These are phyloP conservation scores for Hylaea fasciaria DNA, from an alignment of 2,888 invertebrate genomes.

Conservation along the genomic window DNA sequence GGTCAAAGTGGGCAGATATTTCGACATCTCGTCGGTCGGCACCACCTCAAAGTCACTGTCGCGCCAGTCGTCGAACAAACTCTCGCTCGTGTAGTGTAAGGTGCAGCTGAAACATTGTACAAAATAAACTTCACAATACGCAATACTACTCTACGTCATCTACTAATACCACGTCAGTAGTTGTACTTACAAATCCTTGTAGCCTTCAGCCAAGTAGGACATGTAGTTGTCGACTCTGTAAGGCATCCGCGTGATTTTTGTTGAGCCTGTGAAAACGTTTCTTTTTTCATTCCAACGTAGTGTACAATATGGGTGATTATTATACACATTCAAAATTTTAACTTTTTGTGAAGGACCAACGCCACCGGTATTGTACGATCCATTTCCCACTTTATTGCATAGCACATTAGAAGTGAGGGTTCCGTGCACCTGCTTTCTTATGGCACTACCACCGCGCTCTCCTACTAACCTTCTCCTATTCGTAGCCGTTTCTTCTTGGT, in stretches of 20 bases:
- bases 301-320: neutral
- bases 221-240: conserved; percentile 52
- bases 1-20: conserved; percentile 82
- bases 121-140: neutral
- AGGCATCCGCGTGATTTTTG: conserved; percentile 53
- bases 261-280: conserved; percentile 41
- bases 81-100: conserved; percentile 55
- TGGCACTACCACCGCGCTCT: too few relatives aligned
- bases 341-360: too few relatives aligned
- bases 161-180: too few relatives aligned
- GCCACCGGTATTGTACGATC: too few relatives aligned
- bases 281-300: too few relatives aligned
- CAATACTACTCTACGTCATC: too few relatives aligned
- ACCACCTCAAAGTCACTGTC: conserved; percentile 65
- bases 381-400: too few relatives aligned
- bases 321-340: too few relatives aligned
- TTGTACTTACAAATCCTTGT: conserved; percentile 63
- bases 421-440: too few relatives aligned
- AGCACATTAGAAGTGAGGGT: too few relatives aligned
- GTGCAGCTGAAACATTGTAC: conserved; percentile 56
- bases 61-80: conserved; percentile 70
- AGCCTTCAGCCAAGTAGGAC: conserved; percentile 55
- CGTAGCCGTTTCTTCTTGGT: conserved; percentile 38
- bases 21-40: conserved; percentile 57
- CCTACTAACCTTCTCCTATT: conserved; percentile 46